These are phyloP conservation scores for Salticus scenicus DNA, from an alignment of 2,888 invertebrate species.

Conservation along the genomic window DNA sequence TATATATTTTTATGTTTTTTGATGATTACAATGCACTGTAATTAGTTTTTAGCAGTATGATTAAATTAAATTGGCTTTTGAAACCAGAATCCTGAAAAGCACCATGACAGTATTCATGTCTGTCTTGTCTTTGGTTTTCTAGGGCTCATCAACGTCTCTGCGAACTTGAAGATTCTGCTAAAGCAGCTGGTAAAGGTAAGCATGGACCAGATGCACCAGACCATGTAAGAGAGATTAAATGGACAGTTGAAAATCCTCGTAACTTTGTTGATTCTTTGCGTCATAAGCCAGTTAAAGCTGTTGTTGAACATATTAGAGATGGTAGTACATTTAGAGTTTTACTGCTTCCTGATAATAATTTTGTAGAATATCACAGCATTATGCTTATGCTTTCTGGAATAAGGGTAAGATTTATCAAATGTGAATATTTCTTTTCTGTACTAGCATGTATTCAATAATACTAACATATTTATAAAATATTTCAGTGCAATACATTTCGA, in stretches of 20 bases:
- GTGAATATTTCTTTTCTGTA: neutral
- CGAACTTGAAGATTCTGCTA: slow-evolving; percentile 93
- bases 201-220: slow-evolving; percentile 74
- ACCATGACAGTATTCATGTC: too few species aligned
- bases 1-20: too few species aligned
- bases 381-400: slow-evolving; percentile 98
- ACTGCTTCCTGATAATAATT: slow-evolving; percentile 83
- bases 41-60: too few species aligned
- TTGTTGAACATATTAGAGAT: slow-evolving; percentile 97
- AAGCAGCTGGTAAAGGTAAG: slow-evolving; percentile 88
- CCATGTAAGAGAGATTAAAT: slow-evolving; percentile 90
- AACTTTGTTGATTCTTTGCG: slow-evolving; percentile 89
- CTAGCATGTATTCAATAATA: neutral
- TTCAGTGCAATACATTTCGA: slow-evolving; percentile 81
- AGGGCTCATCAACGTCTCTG: slow-evolving; percentile 80
- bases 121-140: too few species aligned
- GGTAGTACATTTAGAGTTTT: slow-evolving; percentile 96
- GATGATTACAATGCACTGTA: too few species aligned
- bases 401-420: slow-evolving; percentile 51
- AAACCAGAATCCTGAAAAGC: too few species aligned
- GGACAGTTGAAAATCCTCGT: slow-evolving; percentile 90
- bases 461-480: neutral
- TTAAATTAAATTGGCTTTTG: too few species aligned
- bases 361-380: slow-evolving; percentile 90
- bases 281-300: slow-evolving; percentile 89